Evolutionary conservation across 2,797 vertebrate species (phyloP), one percentile per base, ranked within the genome.

Genomic region (Taenioides sp.): DNA sequence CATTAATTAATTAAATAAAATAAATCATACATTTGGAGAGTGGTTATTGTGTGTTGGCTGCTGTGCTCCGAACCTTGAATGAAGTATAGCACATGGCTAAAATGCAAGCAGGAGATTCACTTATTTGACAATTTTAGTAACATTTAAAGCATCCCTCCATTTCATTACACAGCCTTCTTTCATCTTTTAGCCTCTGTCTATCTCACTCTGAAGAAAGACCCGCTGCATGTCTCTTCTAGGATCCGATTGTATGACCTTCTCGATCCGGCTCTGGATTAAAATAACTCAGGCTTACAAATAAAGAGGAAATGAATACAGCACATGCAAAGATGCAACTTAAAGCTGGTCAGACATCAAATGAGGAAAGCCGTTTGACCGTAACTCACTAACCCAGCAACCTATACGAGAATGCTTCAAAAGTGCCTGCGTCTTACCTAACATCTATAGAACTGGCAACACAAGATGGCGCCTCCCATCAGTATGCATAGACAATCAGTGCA

Each of bases 401-500:
- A 43, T 14, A 57, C 52, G 58, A 74, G 61, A 77, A 71, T 28
- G 66, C 65, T 74, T 81, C 57, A 73, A 49, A 77, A 52, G 28
- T 40, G 4, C 17, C 18, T 28, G 50, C 58, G 57, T 63, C 62
- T 67, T 25, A 59, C 64, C 65, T 47, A 69, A 77, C 60, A 47
- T 69, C 25, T 59, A 67, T 52, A 66, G 54, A 49, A 71, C 61
- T 75, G 77, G 71, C 52, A 55, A 76, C 69, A 76, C 69, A 69
- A 75, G 2, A 71, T 60, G 22, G 47, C 2, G 23, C 25, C 65
- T 66, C 50, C 23, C 49, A 91, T 90, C 89, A 85, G 88, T 71
- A 90, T 86, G 85, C 84, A 85, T 54, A 74, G 71, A 80, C 71
- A 80, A 87, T 81, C 78, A 55, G 78, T 86, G 84, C 85, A 68